These are phyloP conservation scores for Pyxicephalus adspersus DNA, from an alignment of 2,113 vertebrate species.

Conservation along the genomic window DNA sequence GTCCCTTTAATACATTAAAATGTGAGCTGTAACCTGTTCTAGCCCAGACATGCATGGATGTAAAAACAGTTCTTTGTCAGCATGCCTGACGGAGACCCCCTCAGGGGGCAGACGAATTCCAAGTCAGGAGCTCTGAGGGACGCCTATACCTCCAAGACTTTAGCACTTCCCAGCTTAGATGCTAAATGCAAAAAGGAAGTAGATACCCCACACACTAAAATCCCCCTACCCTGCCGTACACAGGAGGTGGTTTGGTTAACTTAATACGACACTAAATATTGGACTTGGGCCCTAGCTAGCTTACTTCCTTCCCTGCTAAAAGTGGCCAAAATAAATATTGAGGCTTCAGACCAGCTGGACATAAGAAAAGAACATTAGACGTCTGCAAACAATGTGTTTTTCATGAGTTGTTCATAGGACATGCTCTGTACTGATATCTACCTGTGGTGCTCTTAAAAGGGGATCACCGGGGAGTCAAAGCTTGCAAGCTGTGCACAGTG, in stretches of 20 bases:
- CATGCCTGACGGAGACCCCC: slow-evolving; percentile 32
- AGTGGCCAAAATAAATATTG: slow-evolving; percentile 4
- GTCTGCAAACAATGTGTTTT: slow-evolving; percentile 6
- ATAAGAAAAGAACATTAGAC: neutral
- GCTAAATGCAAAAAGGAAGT: slow-evolving; percentile 8
- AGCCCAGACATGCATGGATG: slow-evolving; percentile 30
- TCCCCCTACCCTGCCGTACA: neutral
- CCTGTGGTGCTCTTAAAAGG: neutral
- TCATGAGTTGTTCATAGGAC: neutral
- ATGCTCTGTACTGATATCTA: neutral
- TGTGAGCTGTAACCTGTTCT: slow-evolving; percentile 40
- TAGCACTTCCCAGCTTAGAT: slow-evolving; percentile 3
- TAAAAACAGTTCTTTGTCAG: slow-evolving; percentile 50
- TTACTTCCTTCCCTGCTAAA: neutral
- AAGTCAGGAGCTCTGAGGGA: neutral
- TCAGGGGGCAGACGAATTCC: slow-evolving; percentile 33
- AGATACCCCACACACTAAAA: neutral
- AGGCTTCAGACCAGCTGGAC: neutral
- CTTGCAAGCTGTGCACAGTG: neutral
- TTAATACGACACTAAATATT: neutral
- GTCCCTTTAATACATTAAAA: slow-evolving; percentile 38
- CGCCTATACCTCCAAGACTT: neutral
- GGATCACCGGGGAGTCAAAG: neutral
- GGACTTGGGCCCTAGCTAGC: neutral
- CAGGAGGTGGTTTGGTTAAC: neutral